Base-by-base conservation (phyloP, 2,888 invertebrate genomes). In the Drosophila kanekoi region DNA sequence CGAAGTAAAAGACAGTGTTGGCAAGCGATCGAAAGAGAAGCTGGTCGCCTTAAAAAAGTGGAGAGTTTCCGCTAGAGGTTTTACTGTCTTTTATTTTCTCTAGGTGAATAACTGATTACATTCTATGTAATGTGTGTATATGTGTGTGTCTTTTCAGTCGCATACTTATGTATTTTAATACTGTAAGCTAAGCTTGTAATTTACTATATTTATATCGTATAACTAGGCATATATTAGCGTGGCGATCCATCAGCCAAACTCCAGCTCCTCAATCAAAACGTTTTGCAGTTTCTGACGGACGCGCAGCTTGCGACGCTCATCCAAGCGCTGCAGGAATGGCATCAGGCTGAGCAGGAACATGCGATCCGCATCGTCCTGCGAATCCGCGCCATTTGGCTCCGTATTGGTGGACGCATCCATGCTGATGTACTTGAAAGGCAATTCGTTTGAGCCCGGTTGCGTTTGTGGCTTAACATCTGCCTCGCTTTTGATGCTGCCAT, bases 231-330 rank as follows among this genome's bases (percentile, higher is more conserved):
- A 28, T 28, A 28, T 28, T 0, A 8, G 2, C 2, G 8, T 2
- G 28, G 8, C 8, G 28, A 8, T 8, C 8, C 28, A 44, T 87
- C 52, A 89, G 59, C 87, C 85, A 45, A 90, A 87, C 64, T 89
- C 83, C 54, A 83, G 43, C 23, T 83, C 89, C 41, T 90, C 89
- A 23, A 90, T 85, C 4, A 90, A 67, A 38, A 90, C 91, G 61
- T 84, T 89, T 70, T 90, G 91, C 6, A 90, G 68, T 20, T 89
- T 90, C 51, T 90, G 89, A 3, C 89, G 83, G 43, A 90, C 90
- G 14, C 80, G 79, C 35, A 90, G 60, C 52, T 90, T 90, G 5
- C 89, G 81, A 2, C 87, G 77, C 37, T 81, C 87, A 16, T 89
- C 87, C 32, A 90, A 63, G 5, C 86, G 78, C 58, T 89, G 79